Conservation (phyloP, 2,888 invertebrate genomes). For the Spisula subtruncata region DNA sequence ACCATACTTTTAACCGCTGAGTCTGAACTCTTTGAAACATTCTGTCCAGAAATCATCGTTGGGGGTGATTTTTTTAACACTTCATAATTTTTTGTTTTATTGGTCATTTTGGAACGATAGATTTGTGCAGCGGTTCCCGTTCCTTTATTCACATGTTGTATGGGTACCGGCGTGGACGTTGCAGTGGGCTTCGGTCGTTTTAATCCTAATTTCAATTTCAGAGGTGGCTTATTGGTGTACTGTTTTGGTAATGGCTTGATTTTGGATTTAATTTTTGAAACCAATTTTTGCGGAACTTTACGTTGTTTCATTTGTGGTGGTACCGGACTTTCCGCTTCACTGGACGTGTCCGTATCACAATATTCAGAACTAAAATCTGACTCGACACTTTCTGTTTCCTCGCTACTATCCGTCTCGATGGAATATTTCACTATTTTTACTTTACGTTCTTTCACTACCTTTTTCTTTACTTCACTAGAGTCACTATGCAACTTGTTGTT, state of each 20-base stretch:
- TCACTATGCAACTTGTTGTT: constrained; percentile 26
- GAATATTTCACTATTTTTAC: constrained; percentile 65
- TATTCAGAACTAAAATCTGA: constrained; percentile 51
- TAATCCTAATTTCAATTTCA: constrained; percentile 62
- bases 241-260: constrained; percentile 38
- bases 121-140: constrained; percentile 30
- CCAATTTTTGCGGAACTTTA: constrained; percentile 38
- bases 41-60: constrained; percentile 6
- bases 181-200: constrained; percentile 41
- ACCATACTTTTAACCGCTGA: background rate
- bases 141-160: constrained; percentile 44
- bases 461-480: constrained; percentile 36
- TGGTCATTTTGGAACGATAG: constrained; percentile 31
- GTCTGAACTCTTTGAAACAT: constrained; percentile 13
- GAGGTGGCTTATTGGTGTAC: constrained; percentile 29
- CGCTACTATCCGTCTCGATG: constrained; percentile 56
- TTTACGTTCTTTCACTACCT: constrained; percentile 40
- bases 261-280: constrained; percentile 47
- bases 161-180: constrained; percentile 43
- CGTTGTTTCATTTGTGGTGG: constrained; percentile 40
- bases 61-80: background rate
- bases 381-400: constrained; percentile 62
- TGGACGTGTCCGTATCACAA: constrained; percentile 47
- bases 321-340: constrained; percentile 49
- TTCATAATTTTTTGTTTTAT: constrained; percentile 27